These are phyloP conservation scores for Nymphalis io DNA, from an alignment of 1,140 invertebrate genomes.

Conservation along the genomic window DNA sequence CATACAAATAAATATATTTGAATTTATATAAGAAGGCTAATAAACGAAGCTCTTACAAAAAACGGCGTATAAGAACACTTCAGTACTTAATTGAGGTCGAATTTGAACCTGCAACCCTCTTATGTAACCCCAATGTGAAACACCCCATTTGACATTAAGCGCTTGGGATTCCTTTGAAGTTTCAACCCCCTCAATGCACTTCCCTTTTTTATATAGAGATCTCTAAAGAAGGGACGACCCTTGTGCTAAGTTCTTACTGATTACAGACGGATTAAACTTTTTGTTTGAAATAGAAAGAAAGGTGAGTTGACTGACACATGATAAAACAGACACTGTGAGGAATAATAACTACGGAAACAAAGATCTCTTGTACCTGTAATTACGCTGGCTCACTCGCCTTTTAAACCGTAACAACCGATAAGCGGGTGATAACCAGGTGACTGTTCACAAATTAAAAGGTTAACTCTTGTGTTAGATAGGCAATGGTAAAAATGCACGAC, in stretches of 20 bases:
- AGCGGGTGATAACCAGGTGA: too few relatives aligned
- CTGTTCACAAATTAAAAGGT: too few relatives aligned
- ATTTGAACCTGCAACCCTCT: background rate
- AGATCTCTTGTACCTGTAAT: too few relatives aligned
- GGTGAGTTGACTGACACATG: too few relatives aligned
- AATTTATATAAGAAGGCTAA: background rate
- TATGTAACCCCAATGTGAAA: background rate
- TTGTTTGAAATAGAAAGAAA: too few relatives aligned
- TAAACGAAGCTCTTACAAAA: background rate
- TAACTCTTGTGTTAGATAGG: too few relatives aligned
- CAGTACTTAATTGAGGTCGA: background rate
- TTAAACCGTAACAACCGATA: too few relatives aligned
- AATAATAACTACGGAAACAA: too few relatives aligned
- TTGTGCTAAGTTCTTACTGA: background rate
- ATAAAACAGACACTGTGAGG: too few relatives aligned
- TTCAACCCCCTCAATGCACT: background rate
- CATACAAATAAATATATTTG: too few relatives aligned
- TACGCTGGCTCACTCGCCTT: too few relatives aligned
- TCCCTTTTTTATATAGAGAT: background rate
- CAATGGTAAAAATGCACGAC: too few relatives aligned
- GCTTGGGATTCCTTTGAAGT: slow-evolving; percentile 7
- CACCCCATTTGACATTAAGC: slow-evolving; percentile 2
- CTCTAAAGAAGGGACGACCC: background rate
- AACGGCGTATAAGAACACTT: background rate
- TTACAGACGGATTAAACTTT: background rate